Percentiles rank a stretch among this genome's conserved stretches.
Evolutionary conservation across 1,140 invertebrate species (phyloP).

Genomic region (Vanessa tameamea): DNA sequence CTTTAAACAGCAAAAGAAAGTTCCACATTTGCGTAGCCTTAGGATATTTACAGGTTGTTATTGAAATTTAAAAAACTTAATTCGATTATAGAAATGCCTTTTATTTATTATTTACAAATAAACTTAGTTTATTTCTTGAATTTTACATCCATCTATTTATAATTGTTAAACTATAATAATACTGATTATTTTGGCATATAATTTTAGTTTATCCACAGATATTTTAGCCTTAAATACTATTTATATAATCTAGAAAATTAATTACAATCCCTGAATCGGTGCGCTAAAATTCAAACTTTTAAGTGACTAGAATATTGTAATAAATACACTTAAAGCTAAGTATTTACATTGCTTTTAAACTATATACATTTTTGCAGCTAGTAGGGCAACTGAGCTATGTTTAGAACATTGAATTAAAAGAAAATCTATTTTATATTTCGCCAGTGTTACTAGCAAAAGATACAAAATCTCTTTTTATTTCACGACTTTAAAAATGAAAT

Average conservation of each 20-base stretch:
- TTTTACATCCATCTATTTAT: conserved; percentile 7
- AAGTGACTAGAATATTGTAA: conserved; percentile 35
- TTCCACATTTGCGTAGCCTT: too few relatives aligned
- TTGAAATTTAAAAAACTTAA: background rate
- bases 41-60: too few relatives aligned
- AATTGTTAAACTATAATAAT: conserved; percentile 4
- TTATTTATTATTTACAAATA: conserved; percentile 13
- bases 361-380: conserved; percentile 24
- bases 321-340: conserved; percentile 34
- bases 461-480: too few relatives aligned
- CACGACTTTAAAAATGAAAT: too few relatives aligned
- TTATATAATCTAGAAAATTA: background rate
- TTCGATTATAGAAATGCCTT: conserved; percentile 7
- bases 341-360: conserved; percentile 31
- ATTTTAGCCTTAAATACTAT: background rate
- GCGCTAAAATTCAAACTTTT: conserved; percentile 33
- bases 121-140: background rate
- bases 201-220: conserved; percentile 9
- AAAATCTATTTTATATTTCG: background rate
- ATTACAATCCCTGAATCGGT: conserved; percentile 16
- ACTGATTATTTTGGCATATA: conserved; percentile 13
- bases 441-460: background rate
- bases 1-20: too few relatives aligned
- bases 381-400: background rate
- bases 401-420: background rate